Base-by-base conservation (phyloP, 2,888 invertebrate species). In the Caenorhabditis sp. region DNA sequence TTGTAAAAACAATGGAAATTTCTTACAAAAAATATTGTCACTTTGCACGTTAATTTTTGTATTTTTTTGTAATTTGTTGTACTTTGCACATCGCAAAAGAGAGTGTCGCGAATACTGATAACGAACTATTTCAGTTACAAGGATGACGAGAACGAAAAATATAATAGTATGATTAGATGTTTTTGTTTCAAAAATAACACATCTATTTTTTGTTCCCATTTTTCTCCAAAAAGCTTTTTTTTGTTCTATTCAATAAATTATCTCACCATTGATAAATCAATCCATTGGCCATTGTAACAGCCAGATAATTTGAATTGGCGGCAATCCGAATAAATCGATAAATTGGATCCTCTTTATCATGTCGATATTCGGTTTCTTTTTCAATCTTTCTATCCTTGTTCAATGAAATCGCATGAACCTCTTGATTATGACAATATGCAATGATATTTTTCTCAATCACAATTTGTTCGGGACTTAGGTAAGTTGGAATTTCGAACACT, bases 221-320 rank as follows among this genome's bases (percentile, higher is more conserved):
- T 10, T 7, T 10, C 4, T 4, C 10, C 5, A 31, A 31, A 31
- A 31, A 31, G 10, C 31, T 31, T 7, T 31, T 31, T 31, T 31
- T 20, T 23, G 2, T 25, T 31, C 23, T 2, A 17, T 3, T 7
- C 26, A 36, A 36, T 17, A 27, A 58, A 58, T 21, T n/a, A 17
- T 31, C 31, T n/a, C 4, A 58, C 65, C 67, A 74, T 52, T 65
- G 49, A 14, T 54, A 67, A 26, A 79, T 56, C 20, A 67, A 62
- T 50, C 79, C 79, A 43, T 70, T 64, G 17, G 14, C 43, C n/a
- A 71, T 50, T 1, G 70, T 43, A 20, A 70, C 75, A 1, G 63
- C 72, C 17, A 79, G 56, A 26, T 21, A 67, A 26, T 64, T 66
- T 20, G 59, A 67, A 26, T 66, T 69, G 3, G 63, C 60, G 3